These are phyloP conservation scores for Syngnathus rostellatus DNA, from an alignment of 2,797 vertebrate genomes.

Conservation along the genomic window DNA sequence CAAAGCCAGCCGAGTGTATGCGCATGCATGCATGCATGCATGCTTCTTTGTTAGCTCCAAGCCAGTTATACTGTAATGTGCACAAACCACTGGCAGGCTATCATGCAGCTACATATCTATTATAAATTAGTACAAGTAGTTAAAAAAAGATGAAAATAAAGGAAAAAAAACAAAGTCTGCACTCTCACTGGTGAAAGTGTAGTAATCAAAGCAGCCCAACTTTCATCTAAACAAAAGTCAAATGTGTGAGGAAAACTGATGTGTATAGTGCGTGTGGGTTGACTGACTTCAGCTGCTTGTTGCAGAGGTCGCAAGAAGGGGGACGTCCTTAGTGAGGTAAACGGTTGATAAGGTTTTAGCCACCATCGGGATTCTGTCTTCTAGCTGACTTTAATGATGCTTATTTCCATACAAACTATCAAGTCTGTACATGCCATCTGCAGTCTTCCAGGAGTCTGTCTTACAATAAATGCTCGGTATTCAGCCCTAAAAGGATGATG, in stretches of 20 bases:
- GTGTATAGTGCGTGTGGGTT: not conserved
- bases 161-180: constrained; percentile 20
- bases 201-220: constrained; percentile 1
- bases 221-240: not conserved
- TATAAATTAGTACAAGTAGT: not conserved
- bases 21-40: constrained; percentile 8
- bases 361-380: constrained; percentile 1
- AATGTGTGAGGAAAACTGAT: not conserved
- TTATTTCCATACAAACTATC: not conserved
- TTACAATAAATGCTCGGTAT: not conserved
- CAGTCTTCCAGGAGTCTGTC: not conserved
- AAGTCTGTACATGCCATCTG: constrained; percentile 7
- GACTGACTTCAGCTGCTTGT: constrained; percentile 1
- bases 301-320: constrained; percentile 1
- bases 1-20: constrained; percentile 20
- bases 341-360: constrained; percentile 23
- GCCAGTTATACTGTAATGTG: constrained; percentile 24
- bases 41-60: constrained; percentile 61
- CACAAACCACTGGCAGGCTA: constrained; percentile 7
- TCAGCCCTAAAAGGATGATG: not conserved
- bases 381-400: not conserved
- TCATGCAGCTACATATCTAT: constrained; percentile 16
- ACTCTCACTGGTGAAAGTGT: constrained; percentile 5
- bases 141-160: not conserved
- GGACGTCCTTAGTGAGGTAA: constrained; percentile 10